Evolutionary conservation across 2,797 vertebrate genomes (phyloP).

Genomic region (Pagetopsis macropterus): DNA sequence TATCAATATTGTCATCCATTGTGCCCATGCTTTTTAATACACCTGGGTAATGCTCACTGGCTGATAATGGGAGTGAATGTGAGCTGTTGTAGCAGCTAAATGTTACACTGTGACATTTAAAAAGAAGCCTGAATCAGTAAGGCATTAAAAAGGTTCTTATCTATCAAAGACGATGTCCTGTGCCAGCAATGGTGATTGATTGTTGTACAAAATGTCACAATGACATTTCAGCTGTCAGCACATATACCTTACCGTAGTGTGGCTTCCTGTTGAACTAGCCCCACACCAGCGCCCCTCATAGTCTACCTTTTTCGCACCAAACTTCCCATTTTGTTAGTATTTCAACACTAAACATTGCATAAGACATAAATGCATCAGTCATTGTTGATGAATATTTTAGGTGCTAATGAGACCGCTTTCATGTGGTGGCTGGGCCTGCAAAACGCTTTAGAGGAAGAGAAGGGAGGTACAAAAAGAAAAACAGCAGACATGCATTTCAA

Average conservation of each 20-base stretch:
- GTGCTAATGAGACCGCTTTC: constrained; percentile 46
- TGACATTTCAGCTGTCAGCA: constrained; percentile 79
- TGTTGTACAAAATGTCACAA: constrained; percentile 79
- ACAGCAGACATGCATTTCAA: constrained; percentile 74
- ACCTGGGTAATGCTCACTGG: constrained; percentile 40
- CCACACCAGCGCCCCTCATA: constrained; percentile 40
- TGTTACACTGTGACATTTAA: constrained; percentile 77
- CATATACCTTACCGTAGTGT: constrained; percentile 64
- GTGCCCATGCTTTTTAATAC: constrained; percentile 34
- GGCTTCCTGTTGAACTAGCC: constrained; percentile 66
- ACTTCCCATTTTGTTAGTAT: constrained; percentile 41
- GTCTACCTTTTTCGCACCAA: constrained; percentile 30
- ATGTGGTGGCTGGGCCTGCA: constrained; percentile 40
- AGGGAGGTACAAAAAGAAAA: constrained; percentile 32
- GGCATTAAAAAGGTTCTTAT: constrained; percentile 73
- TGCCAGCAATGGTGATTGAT: constrained; percentile 74
- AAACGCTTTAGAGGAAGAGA: constrained; percentile 56
- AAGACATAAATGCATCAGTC: constrained; percentile 40
- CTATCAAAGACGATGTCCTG: constrained; percentile 68
- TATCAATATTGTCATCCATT: constrained; percentile 52
- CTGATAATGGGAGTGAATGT: constrained; percentile 58
- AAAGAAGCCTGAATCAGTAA: constrained; percentile 62
- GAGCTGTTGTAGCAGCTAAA: constrained; percentile 61
- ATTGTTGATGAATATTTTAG: constrained; percentile 58
- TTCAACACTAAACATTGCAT: constrained; percentile 60